phyloP scores from a whole-genome alignment of 2,888 invertebrate genomes.

The Melieria crassipennis region DNA sequence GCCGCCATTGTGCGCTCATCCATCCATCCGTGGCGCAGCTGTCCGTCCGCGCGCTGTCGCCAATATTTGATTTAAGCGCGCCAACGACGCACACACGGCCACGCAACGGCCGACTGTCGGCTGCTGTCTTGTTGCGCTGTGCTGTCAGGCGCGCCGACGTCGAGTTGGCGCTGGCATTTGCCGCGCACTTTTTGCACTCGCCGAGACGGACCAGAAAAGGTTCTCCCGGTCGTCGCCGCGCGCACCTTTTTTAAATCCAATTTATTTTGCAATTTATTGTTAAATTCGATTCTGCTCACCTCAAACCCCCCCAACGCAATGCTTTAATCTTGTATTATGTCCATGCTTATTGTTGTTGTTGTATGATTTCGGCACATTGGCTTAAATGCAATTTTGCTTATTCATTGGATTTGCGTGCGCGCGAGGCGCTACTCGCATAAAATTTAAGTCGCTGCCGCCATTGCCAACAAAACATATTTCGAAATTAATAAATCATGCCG shows the following conservation, averaged over 20 bases:
- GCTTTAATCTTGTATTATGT: not conserved
- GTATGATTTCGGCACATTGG: not conserved
- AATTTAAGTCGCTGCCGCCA: not conserved
- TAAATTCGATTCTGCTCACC: constrained; percentile 16
- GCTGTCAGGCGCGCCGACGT: too few species aligned
- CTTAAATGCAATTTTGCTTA: constrained; percentile 3
- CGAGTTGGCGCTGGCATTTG: not conserved
- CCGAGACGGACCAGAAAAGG: not conserved
- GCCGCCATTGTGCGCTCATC: not conserved
- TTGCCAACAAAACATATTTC: constrained; percentile 16
- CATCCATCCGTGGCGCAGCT: not conserved
- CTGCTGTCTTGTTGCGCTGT: too few species aligned
- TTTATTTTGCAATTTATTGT: constrained; percentile 33
- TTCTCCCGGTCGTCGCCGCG: constrained; percentile 12
- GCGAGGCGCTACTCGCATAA: not conserved
- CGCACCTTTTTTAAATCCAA: constrained; percentile 30
- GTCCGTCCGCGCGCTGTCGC: constrained; percentile 34
- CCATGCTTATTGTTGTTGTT: not conserved
- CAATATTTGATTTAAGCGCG: constrained; percentile 43
- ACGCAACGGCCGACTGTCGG: too few species aligned
- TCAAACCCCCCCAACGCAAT: constrained; percentile 5
- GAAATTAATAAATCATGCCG: constrained; percentile 30
- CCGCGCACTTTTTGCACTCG: not conserved
- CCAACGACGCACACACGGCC: constrained; percentile 4
- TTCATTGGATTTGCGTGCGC: not conserved